Conservation (phyloP, 2,888 invertebrate genomes). For the Dioctria rufipes region DNA sequence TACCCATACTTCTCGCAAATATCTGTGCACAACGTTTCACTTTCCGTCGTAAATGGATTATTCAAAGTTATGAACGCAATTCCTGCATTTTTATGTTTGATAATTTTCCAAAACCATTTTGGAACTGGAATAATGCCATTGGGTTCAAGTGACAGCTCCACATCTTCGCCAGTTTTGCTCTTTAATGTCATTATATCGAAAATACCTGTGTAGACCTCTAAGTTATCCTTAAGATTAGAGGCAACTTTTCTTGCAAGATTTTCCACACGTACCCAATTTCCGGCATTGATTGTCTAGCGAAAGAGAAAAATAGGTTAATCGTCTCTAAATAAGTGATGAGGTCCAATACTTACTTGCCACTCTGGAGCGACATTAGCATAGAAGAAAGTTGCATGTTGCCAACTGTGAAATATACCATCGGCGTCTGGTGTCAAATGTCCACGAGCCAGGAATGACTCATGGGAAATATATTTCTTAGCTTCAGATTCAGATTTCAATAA, state of each 20-base stretch:
- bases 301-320: not conserved
- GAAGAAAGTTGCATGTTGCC: slow-evolving; percentile 72
- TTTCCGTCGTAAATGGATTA: slow-evolving; percentile 69
- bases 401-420: slow-evolving; percentile 71
- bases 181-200: slow-evolving; percentile 68
- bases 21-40: slow-evolving; percentile 67
- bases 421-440: slow-evolving; percentile 73
- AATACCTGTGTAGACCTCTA: slow-evolving; percentile 71
- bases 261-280: slow-evolving; percentile 72
- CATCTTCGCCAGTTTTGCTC: slow-evolving; percentile 60
- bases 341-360: slow-evolving; percentile 67
- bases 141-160: slow-evolving; percentile 67
- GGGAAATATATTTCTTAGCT: slow-evolving; percentile 64
- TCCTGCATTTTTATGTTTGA: slow-evolving; percentile 67
- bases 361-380: slow-evolving; percentile 72
- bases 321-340: not conserved
- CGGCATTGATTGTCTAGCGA: slow-evolving; percentile 66
- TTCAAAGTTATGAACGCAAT: slow-evolving; percentile 72
- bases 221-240: slow-evolving; percentile 63
- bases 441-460: slow-evolving; percentile 67
- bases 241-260: slow-evolving; percentile 68
- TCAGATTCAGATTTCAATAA: slow-evolving; percentile 59
- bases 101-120: slow-evolving; percentile 71
- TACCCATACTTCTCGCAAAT: slow-evolving; percentile 68
- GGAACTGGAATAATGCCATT: slow-evolving; percentile 69